These are phyloP conservation scores for Agrotis clavis DNA, from an alignment of 2,888 invertebrate species.

Conservation along the genomic window DNA sequence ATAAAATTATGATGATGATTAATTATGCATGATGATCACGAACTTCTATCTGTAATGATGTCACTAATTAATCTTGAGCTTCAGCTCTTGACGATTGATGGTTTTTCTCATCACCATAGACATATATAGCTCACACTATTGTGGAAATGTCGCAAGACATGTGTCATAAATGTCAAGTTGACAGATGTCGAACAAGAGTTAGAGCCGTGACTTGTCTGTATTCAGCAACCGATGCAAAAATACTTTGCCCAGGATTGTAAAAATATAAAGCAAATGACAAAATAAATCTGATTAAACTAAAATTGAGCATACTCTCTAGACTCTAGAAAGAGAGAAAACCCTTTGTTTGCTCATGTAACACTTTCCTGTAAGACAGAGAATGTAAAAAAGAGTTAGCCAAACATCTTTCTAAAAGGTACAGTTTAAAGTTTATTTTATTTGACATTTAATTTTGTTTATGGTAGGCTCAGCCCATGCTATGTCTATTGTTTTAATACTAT, in stretches of 20 bases:
- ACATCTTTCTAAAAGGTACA: no score
- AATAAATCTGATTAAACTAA: background rate
- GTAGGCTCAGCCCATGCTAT: no score
- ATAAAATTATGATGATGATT: slow-evolving; percentile 9
- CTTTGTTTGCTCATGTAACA: no score
- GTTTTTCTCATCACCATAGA: no score
- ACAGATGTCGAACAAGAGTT: slow-evolving; percentile 14
- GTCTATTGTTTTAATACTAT: background rate
- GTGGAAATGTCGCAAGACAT: background rate
- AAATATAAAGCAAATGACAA: background rate
- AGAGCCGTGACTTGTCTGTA: background rate
- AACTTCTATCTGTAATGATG: background rate
- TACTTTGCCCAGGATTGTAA: background rate
- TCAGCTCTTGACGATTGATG: background rate
- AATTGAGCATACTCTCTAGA: no score
- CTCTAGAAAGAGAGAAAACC: no score
- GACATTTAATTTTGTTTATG: no score
- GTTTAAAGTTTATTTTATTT: no score
- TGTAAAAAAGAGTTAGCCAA: no score
- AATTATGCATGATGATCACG: slow-evolving; percentile 22
- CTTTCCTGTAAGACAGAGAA: no score
- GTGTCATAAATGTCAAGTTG: background rate
- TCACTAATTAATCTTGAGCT: background rate
- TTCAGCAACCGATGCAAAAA: background rate
- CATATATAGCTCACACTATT: background rate